These are phyloP conservation scores for Tupaia chinensis DNA, from an alignment of 2,113 vertebrate species.

Conservation along the genomic window DNA sequence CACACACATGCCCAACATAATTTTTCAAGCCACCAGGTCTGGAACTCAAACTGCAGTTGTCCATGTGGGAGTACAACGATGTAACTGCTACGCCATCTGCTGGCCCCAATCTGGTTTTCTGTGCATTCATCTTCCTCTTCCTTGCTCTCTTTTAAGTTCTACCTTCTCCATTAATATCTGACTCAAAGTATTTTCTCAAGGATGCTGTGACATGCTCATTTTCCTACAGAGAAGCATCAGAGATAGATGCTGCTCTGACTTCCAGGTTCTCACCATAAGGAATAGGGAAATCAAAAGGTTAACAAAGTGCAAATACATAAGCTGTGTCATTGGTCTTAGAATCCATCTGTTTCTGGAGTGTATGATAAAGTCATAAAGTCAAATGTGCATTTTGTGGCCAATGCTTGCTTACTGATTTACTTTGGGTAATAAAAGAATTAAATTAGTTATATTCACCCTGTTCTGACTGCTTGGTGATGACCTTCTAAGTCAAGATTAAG, in stretches of 20 bases:
- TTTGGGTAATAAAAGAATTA: conserved; percentile 61
- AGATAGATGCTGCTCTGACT: conserved; percentile 59
- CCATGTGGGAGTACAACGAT: too few relatives aligned
- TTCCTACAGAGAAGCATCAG: conserved; percentile 49
- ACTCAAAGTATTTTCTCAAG: conserved; percentile 9
- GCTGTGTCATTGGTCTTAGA: conserved; percentile 20
- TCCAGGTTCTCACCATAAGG: conserved; percentile 63
- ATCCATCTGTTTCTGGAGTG: conserved; percentile 26
- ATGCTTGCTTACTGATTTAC: background rate
- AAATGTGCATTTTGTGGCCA: conserved; percentile 63
- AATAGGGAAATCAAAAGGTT: conserved; percentile 63
- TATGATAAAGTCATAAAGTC: conserved; percentile 16
- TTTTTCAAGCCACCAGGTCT: too few relatives aligned
- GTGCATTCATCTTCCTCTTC: background rate
- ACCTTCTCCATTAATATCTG: background rate
- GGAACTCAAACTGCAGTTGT: too few relatives aligned
- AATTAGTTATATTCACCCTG: conserved; percentile 43
- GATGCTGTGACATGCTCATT: conserved; percentile 35
- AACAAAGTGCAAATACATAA: conserved; percentile 66
- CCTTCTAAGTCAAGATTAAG: conserved; percentile 55
- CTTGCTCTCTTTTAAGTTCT: background rate
- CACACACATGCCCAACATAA: too few relatives aligned
- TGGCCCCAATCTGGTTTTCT: background rate
- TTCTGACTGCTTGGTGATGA: conserved; percentile 51
- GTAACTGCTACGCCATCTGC: too few relatives aligned